Evolutionary conservation across 2,113 vertebrate species (phyloP).

Genomic region (Bettongia penicillata): DNA sequence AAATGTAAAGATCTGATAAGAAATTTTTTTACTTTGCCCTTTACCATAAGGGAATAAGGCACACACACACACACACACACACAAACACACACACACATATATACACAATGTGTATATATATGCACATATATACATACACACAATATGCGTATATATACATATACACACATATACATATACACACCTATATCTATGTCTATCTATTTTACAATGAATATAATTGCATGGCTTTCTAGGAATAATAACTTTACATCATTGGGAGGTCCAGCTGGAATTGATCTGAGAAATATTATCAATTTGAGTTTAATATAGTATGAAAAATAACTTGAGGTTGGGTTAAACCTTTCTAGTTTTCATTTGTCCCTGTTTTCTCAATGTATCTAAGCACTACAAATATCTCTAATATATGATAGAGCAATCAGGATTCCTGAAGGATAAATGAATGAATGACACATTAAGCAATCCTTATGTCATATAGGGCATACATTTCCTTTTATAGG

Average conservation of each 20-base stretch:
- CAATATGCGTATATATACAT: too few species aligned
- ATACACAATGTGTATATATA: too few species aligned
- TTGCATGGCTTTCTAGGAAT: background rate
- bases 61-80: too few species aligned
- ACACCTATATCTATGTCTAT: too few species aligned
- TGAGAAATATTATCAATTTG: background rate
- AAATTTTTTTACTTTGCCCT: background rate
- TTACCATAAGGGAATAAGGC: background rate
- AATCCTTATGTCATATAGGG: background rate
- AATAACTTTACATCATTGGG: background rate
- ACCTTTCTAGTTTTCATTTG: background rate
- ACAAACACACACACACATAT: too few species aligned
- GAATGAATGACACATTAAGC: constrained; percentile 14
- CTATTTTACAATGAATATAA: background rate
- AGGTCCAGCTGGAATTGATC: background rate
- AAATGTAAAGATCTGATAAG: constrained; percentile 13
- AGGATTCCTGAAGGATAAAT: constrained; percentile 20
- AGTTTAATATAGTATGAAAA: background rate
- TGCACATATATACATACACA: too few species aligned
- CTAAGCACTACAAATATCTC: constrained; percentile 6
- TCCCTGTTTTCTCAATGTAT: background rate
- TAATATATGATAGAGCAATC: constrained; percentile 20
- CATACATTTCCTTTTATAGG: background rate
- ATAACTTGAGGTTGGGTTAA: background rate
- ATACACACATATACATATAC: too few species aligned